These are phyloP conservation scores for Brenthis daphne DNA, from an alignment of 2,888 invertebrate species.

Conservation along the genomic window DNA sequence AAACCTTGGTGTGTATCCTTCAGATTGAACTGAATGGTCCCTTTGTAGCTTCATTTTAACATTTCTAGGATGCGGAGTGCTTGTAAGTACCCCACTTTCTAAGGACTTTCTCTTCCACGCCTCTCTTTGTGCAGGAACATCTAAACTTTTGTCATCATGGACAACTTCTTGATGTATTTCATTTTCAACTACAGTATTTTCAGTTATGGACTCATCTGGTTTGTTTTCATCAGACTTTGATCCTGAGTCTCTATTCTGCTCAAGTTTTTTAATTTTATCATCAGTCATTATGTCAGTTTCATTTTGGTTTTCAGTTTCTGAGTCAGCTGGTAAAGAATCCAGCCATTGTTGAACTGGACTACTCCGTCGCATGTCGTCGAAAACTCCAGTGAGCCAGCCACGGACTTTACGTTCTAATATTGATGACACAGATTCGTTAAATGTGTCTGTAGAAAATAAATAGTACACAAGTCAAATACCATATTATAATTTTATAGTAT, in stretches of 20 bases:
- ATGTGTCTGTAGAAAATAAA: constrained; percentile 62
- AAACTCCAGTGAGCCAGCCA: constrained; percentile 75
- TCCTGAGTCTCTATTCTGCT: constrained; percentile 49
- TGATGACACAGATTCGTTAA: constrained; percentile 73
- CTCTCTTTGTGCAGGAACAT: constrained; percentile 62
- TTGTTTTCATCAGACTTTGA: constrained; percentile 64
- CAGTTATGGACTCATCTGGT: constrained; percentile 64
- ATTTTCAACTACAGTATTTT: constrained; percentile 58
- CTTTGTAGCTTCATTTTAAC: constrained; percentile 64
- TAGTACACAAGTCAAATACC: neutral
- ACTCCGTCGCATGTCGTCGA: constrained; percentile 84
- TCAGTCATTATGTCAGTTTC: constrained; percentile 32
- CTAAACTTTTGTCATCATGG: constrained; percentile 58
- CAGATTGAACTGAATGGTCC: constrained; percentile 76
- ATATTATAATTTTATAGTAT: neutral
- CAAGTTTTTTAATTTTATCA: constrained; percentile 33
- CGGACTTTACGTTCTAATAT: constrained; percentile 74
- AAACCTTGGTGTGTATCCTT: constrained; percentile 68
- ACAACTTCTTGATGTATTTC: constrained; percentile 29
- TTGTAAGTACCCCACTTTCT: constrained; percentile 63
- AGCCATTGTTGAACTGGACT: constrained; percentile 90
- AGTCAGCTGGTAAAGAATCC: constrained; percentile 83
- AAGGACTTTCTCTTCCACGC: constrained; percentile 68
- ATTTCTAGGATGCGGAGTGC: constrained; percentile 54
- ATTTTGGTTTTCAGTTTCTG: constrained; percentile 42